Conservation (phyloP, 2,797 vertebrate genomes). For the Falco peregrinus region DNA sequence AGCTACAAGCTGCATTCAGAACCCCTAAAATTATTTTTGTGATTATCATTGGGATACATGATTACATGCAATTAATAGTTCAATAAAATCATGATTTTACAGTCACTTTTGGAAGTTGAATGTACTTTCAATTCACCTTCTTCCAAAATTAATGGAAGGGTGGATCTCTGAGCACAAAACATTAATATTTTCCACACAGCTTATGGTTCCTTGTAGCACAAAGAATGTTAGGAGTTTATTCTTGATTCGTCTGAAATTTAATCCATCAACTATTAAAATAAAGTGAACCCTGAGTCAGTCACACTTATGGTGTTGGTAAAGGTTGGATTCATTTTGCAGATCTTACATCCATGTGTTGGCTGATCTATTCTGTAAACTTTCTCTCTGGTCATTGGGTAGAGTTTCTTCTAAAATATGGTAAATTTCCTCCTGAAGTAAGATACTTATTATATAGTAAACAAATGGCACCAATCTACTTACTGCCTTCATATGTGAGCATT, state of each 20-base stretch:
- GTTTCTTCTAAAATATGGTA: background rate
- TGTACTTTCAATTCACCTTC: background rate
- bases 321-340: background rate
- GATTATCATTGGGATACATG: background rate
- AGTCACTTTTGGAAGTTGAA: background rate
- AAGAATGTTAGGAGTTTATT: background rate
- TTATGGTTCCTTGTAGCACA: background rate
- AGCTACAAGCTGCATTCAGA: background rate
- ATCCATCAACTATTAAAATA: background rate
- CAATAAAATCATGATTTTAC: background rate
- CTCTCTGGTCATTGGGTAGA: background rate
- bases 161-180: background rate
- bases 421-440: background rate
- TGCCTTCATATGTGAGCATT: background rate
- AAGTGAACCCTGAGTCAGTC: background rate
- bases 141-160: background rate
- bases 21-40: background rate
- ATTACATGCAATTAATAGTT: background rate
- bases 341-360: background rate
- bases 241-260: background rate
- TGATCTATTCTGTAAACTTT: background rate
- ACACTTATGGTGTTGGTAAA: background rate
- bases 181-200: background rate
- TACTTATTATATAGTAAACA: background rate
- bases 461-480: background rate